phyloP scores from a whole-genome alignment of 2,888 invertebrate species.

The Drosophila putrida region DNA sequence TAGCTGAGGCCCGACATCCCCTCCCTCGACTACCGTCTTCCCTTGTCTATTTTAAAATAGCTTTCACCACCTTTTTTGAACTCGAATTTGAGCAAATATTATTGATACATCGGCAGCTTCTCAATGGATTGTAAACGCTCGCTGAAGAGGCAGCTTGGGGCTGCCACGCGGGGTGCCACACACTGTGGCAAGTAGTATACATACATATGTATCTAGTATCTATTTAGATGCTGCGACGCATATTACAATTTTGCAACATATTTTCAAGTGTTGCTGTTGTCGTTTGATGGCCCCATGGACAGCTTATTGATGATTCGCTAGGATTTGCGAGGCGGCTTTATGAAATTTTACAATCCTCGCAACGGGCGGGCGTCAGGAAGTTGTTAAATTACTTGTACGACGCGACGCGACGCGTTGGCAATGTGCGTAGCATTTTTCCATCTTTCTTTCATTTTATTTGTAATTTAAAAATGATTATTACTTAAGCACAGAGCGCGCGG shows the following conservation, averaged over 20 bases:
- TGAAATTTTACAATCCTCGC: slow-evolving; percentile 70
- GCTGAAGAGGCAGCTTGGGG: slow-evolving; percentile 57
- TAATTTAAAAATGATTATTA: slow-evolving; percentile 79
- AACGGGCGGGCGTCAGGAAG: slow-evolving; percentile 70
- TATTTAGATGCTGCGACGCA: slow-evolving; percentile 57
- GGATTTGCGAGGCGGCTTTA: slow-evolving; percentile 59
- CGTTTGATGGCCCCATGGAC: slow-evolving; percentile 41
- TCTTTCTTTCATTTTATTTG: slow-evolving; percentile 37
- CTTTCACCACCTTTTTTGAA: slow-evolving; percentile 74
- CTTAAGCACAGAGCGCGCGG: slow-evolving; percentile 22
- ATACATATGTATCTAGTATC: slow-evolving; percentile 18
- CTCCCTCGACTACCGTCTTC: neutral
- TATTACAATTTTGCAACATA: slow-evolving; percentile 75
- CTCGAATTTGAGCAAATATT: slow-evolving; percentile 63
- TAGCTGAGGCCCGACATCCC: slow-evolving; percentile 27
- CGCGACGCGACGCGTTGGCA: slow-evolving; percentile 1
- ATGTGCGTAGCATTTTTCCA: slow-evolving; percentile 29
- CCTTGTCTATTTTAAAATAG: slow-evolving; percentile 46
- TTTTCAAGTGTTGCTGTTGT: slow-evolving; percentile 72
- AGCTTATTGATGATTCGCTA: slow-evolving; percentile 72
- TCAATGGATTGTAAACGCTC: slow-evolving; percentile 77
- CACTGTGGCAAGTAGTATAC: slow-evolving; percentile 10
- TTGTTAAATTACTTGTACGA: slow-evolving; percentile 69
- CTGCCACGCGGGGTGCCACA: slow-evolving; percentile 48
- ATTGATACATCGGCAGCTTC: slow-evolving; percentile 78